phyloP scores from a whole-genome alignment of 2,888 invertebrate genomes.

The Euclidia mi region DNA sequence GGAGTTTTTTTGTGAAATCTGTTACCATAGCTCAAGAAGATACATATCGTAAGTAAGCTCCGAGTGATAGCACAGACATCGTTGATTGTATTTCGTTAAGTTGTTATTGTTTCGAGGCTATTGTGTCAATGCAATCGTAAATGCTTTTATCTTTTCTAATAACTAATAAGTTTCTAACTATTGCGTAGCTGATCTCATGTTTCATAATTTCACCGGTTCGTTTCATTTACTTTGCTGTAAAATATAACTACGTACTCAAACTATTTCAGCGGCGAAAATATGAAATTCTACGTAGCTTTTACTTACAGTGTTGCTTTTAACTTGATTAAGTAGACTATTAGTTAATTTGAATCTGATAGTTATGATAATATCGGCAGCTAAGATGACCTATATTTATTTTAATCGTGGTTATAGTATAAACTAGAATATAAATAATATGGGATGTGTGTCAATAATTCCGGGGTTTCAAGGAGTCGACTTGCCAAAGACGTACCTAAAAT shows the following conservation, averaged over 20 bases:
- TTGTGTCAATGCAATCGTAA: conserved; percentile 55
- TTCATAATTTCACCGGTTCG: conserved; percentile 33
- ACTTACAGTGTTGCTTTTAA: conserved; percentile 51
- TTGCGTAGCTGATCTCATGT: conserved; percentile 55
- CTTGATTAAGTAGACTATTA: conserved; percentile 56
- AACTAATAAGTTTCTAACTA: conserved; percentile 35
- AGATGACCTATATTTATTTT: conserved; percentile 58
- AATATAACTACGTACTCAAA: conserved; percentile 25
- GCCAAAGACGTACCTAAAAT: conserved; percentile 78
- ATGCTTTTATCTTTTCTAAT: conserved; percentile 36
- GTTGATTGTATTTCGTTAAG: conserved; percentile 61
- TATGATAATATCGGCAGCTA: conserved; percentile 43
- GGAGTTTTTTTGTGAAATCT: conserved; percentile 69
- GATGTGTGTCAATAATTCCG: conserved; percentile 37
- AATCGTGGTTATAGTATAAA: conserved; percentile 50
- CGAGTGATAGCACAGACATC: conserved; percentile 66
- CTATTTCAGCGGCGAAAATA: conserved; percentile 35
- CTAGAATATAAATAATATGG: conserved; percentile 40
- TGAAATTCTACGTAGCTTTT: conserved; percentile 45
- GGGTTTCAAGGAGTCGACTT: conserved; percentile 68
- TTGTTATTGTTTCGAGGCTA: conserved; percentile 63
- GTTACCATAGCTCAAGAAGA: conserved; percentile 86
- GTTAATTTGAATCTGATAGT: conserved; percentile 54
- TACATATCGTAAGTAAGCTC: conserved; percentile 80
- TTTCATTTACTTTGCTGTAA: conserved; percentile 44